Base-by-base conservation (phyloP, 2,797 vertebrate genomes). In the Erethizon dorsatum region DNA sequence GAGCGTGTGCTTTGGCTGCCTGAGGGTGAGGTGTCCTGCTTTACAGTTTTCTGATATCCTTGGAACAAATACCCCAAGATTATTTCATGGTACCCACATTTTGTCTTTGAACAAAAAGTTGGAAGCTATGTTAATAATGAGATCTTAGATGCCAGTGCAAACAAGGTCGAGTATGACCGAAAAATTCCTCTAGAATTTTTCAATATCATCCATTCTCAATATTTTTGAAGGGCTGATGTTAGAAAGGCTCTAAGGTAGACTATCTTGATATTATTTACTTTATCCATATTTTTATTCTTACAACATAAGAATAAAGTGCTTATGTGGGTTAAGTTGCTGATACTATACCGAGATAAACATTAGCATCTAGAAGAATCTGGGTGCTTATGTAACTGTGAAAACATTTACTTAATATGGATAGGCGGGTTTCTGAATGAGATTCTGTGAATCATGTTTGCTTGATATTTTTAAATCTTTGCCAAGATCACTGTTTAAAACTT, bases 401-500 rank as follows among this genome's bases (percentile, higher is more conserved):
- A 8, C 1, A 85, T 67, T 92, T 87, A 5, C 10, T 41, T 90
- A 85, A 52, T 20, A 63, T 83, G 54, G 61, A 41, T 61, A 86
- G 90, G 20, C 7, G 88, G 18, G 6, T 90, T 90, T 63, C 59
- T 73, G 14, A 56, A 9, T 82, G 28, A 84, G n/a, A 86, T 54
- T 88, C 6, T 79, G 18, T 83, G 45, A 63, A 79, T 84, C 41
- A 85, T 73, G 86, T 13, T 45, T 65, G 11, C 77, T 84, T 88
- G 41, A 37, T 80, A 82, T 79, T 94, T 50, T 78, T 91, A 95
- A 90, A 96, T 96, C 54, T 95, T 73, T 69, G 8, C 82, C 59
- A 77, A 94, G 28, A 24, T 67, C 83, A 92, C 84, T 94, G 91
- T 96, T 98, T 96, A 96, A 65, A 97, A 95, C 6, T 24, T 47